Conservation (phyloP, 2,888 invertebrate species). For the Drosophila anomalata region DNA sequence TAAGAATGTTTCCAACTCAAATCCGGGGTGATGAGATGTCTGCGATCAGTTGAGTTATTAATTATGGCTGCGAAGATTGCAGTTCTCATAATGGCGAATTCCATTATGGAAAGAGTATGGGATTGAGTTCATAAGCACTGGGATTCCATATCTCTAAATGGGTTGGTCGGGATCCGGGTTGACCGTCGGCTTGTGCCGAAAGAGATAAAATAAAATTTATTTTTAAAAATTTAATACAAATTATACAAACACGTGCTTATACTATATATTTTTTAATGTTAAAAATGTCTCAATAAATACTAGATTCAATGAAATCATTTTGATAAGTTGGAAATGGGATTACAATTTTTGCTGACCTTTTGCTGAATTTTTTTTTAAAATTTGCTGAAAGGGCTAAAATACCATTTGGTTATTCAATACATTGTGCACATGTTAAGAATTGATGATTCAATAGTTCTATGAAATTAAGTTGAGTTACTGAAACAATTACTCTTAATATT, state of each 20-base stretch:
- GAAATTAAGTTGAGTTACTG: background rate
- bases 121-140: conserved; percentile 17
- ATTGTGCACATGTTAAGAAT: background rate
- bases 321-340: background rate
- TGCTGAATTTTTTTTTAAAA: too few relatives aligned
- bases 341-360: conserved; percentile 4
- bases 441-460: background rate
- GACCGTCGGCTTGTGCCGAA: background rate
- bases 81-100: conserved; percentile 10
- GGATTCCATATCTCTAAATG: conserved; percentile 5
- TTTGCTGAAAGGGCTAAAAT: background rate
- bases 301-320: background rate
- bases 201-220: background rate
- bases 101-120: conserved; percentile 1
- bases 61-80: conserved; percentile 20
- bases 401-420: background rate
- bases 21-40: conserved; percentile 36
- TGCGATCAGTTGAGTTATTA: conserved; percentile 36
- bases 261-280: background rate
- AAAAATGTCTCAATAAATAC: background rate
- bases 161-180: background rate
- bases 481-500: background rate
- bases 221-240: background rate
- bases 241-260: background rate
- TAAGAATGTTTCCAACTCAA: conserved; percentile 28